A percentile compares a stretch with the other conserved stretches of the same genome.
phyloP scores from a whole-genome alignment of 2,888 invertebrate genomes.

The Drosophila pseudotalamancana region DNA sequence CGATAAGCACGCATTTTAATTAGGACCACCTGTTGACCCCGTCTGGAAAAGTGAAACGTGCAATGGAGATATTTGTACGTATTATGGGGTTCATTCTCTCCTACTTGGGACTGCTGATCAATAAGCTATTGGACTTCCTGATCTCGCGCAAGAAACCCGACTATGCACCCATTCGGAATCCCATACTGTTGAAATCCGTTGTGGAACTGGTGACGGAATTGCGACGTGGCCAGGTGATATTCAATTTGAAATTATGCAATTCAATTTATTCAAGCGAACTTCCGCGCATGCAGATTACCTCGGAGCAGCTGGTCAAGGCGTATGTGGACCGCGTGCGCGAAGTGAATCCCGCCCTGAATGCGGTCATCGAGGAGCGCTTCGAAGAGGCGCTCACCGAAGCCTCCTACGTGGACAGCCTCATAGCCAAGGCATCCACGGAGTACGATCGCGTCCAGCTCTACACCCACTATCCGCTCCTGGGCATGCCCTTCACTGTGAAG shows the following conservation, averaged over 20 bases:
- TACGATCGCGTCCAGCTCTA: constrained; percentile 72
- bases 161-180: constrained; percentile 68
- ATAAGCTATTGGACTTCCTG: constrained; percentile 53
- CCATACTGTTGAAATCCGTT: constrained; percentile 67
- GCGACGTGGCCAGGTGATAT: constrained; percentile 67
- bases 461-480: constrained; percentile 88
- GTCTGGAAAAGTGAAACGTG: neutral
- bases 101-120: constrained; percentile 56
- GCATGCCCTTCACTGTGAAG: constrained; percentile 93
- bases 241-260: neutral
- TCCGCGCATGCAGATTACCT: constrained; percentile 86
- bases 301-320: constrained; percentile 86
- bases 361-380: constrained; percentile 89
- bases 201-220: constrained; percentile 65
- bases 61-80: constrained; percentile 70
- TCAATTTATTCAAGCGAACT: neutral
- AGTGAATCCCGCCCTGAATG: constrained; percentile 89
- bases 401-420: constrained; percentile 85
- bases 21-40: constrained; percentile 41
- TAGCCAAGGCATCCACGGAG: constrained; percentile 64
- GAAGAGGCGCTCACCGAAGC: constrained; percentile 88
- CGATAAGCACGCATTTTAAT: constrained; percentile 42
- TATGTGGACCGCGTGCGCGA: constrained; percentile 88
- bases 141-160: constrained; percentile 50
- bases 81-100: constrained; percentile 59